phyloP scores from a whole-genome alignment of 2,797 vertebrate species.

The Hoplostethus atlanticus region DNA sequence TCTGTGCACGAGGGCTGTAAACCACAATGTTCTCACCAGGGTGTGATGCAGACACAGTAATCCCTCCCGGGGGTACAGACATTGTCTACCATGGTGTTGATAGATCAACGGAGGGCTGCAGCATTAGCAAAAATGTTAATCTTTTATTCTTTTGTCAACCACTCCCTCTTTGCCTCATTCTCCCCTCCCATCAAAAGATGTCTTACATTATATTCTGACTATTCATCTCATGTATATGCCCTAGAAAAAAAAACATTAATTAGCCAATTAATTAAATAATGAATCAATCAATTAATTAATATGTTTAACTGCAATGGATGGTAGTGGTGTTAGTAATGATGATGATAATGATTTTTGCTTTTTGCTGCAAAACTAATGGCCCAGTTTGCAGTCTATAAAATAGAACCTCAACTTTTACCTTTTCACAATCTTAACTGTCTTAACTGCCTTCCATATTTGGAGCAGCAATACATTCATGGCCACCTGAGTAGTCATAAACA shows the following conservation, averaged over 20 bases:
- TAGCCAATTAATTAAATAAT: too few relatives aligned
- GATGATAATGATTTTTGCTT: too few relatives aligned
- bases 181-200: slow-evolving; percentile 10
- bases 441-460: slow-evolving; percentile 40
- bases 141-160: slow-evolving; percentile 40
- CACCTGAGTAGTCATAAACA: slow-evolving; percentile 83
- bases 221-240: slow-evolving; percentile 49
- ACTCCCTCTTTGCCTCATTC: neutral
- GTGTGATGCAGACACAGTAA: slow-evolving; percentile 83
- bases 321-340: neutral
- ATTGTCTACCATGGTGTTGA: slow-evolving; percentile 75
- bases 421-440: neutral
- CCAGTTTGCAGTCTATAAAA: neutral
- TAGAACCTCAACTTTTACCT: slow-evolving; percentile 18
- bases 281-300: too few relatives aligned
- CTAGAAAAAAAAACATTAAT: too few relatives aligned
- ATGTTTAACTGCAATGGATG: too few relatives aligned
- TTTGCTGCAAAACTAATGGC: too few relatives aligned
- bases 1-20: slow-evolving; percentile 16
- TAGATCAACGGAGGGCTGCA: slow-evolving; percentile 77
- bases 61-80: slow-evolving; percentile 64
- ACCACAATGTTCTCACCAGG: slow-evolving; percentile 78
- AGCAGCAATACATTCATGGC: slow-evolving; percentile 32
- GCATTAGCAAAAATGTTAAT: slow-evolving; percentile 82
- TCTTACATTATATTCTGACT: slow-evolving; percentile 9